These are phyloP conservation scores for Anolis carolinensis DNA, from an alignment of 2,113 vertebrate genomes.

Conservation along the genomic window DNA sequence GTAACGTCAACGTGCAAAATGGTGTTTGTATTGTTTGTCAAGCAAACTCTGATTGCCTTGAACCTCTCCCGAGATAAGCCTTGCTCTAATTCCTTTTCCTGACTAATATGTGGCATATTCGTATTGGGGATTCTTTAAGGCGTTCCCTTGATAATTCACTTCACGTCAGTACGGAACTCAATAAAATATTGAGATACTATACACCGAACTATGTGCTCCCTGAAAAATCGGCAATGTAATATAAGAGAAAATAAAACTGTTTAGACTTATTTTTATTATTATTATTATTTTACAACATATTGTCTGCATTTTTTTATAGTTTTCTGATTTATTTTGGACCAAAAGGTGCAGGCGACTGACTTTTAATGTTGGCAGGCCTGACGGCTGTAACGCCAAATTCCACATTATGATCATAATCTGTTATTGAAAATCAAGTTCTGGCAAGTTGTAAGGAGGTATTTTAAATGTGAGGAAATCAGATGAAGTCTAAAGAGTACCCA, in stretches of 20 bases:
- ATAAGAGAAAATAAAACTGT: neutral
- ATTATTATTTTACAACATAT: neutral
- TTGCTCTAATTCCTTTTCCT: neutral
- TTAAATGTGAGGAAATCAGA: neutral
- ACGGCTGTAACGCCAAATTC: neutral
- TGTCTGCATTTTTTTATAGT: neutral
- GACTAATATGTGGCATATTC: neutral
- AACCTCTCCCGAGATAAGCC: neutral
- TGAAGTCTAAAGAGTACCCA: neutral
- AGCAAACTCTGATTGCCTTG: neutral
- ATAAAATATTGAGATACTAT: neutral
- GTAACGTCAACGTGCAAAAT: neutral
- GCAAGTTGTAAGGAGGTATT: neutral
- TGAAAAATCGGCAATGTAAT: neutral
- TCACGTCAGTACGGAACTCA: neutral
- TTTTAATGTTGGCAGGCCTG: constrained; percentile 6
- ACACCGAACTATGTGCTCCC: neutral
- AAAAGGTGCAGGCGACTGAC: neutral
- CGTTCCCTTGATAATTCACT: neutral
- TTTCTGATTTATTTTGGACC: neutral
- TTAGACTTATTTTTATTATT: neutral
- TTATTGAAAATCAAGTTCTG: neutral
- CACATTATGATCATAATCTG: neutral
- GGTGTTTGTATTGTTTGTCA: neutral
- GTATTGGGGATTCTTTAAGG: neutral